Conservation (phyloP, 1,140 invertebrate genomes). For the Zaprionus ghesquierei region DNA sequence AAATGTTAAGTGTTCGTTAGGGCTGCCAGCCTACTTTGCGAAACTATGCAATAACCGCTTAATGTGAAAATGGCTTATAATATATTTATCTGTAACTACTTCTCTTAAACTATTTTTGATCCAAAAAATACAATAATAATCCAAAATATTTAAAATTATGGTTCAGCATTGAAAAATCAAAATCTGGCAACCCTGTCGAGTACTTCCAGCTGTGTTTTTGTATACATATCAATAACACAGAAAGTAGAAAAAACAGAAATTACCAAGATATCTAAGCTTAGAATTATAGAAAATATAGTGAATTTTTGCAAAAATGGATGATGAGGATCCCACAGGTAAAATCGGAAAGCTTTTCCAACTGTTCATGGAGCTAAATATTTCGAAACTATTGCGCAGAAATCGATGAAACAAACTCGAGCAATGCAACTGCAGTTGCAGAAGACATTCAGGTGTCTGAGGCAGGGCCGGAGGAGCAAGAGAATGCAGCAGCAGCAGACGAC, state of each 20-base stretch:
- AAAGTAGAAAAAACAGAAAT: conserved; percentile 38
- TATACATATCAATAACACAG: conserved; percentile 43
- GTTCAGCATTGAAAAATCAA: not conserved
- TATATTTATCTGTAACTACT: not conserved
- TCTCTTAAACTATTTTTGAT: not conserved
- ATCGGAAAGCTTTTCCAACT: not conserved
- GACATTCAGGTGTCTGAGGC: conserved; percentile 10
- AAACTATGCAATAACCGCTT: conserved; percentile 8
- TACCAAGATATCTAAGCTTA: conserved; percentile 2
- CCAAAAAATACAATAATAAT: too few species aligned
- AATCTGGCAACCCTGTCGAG: conserved; percentile 25
- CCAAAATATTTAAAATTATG: not conserved
- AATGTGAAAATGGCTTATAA: not conserved
- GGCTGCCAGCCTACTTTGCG: conserved; percentile 8
- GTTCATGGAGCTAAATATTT: not conserved
- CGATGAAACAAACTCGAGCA: conserved; percentile 39
- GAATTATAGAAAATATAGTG: conserved; percentile 7
- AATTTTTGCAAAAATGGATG: conserved; percentile 45
- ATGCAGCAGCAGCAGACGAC: not conserved
- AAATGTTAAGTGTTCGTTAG: conserved; percentile 12
- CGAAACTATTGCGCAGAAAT: conserved; percentile 47
- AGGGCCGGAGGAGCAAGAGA: not conserved
- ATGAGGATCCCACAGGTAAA: conserved; percentile 56
- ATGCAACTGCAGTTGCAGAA: conserved; percentile 16
- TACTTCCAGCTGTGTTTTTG: conserved; percentile 40